These are phyloP conservation scores for Tupaia chinensis DNA, from an alignment of 2,113 vertebrate species.

Conservation along the genomic window DNA sequence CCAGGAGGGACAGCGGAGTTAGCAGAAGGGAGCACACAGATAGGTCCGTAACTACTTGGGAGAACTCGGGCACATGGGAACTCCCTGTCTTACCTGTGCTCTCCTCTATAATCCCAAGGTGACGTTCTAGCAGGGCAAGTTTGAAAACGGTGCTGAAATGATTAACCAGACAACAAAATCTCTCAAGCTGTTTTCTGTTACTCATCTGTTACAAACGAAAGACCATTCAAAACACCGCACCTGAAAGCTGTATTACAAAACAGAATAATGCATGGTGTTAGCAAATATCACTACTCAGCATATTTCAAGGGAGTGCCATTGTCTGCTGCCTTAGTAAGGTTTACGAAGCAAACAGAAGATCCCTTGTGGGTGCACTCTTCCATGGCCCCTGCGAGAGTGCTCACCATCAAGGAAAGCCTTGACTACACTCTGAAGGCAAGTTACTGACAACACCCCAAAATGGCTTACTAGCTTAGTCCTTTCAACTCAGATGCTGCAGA, in stretches of 20 bases:
- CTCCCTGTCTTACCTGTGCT: not conserved
- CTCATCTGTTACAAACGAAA: conserved; percentile 28
- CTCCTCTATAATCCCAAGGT: not conserved
- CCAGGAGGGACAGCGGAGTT: not conserved
- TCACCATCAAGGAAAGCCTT: not conserved
- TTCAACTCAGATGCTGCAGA: not conserved
- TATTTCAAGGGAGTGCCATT: not conserved
- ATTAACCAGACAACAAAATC: conserved; percentile 38
- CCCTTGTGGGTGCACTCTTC: not conserved
- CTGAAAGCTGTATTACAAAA: conserved; percentile 21
- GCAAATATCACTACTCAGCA: not conserved
- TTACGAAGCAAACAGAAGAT: conserved; percentile 39
- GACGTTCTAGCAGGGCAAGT: not conserved
- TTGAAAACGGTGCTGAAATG: conserved; percentile 44
- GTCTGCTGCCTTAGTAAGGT: not conserved
- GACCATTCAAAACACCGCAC: conserved; percentile 3
- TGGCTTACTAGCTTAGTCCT: not conserved
- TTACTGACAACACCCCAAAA: not conserved
- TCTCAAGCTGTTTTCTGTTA: not conserved
- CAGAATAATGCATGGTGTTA: not conserved
- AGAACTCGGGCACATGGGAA: not conserved
- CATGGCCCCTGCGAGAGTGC: not conserved
- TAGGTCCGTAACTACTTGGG: not conserved
- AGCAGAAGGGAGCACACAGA: not conserved
- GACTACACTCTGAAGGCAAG: not conserved